A percentile compares a stretch with the other conserved stretches of the same genome.
phyloP scores from a whole-genome alignment of 2,888 invertebrate species.

The Unio delphinus region DNA sequence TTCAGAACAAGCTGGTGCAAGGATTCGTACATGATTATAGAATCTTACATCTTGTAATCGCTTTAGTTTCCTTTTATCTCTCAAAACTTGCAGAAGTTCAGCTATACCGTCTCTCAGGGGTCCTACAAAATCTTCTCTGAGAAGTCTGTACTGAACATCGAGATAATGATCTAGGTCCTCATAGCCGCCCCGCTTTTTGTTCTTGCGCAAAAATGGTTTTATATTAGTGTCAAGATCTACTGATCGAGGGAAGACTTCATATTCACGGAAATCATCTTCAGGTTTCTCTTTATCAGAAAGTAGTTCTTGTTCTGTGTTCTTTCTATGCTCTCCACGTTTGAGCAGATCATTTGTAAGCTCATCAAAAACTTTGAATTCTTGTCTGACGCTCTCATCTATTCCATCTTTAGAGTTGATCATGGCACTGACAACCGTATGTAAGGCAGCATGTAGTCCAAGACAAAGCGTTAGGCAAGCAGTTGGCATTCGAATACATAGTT shows the following conservation, averaged over 20 bases:
- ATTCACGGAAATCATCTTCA: conserved; percentile 72
- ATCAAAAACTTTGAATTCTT: no score
- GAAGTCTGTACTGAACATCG: conserved; percentile 82
- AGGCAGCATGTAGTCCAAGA: no score
- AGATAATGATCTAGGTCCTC: conserved; percentile 81
- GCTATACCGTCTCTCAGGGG: conserved; percentile 81
- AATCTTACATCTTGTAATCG: conserved; percentile 32
- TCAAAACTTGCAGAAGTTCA: conserved; percentile 71
- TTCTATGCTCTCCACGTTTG: no score
- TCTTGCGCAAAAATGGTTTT: conserved; percentile 75
- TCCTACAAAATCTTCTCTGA: conserved; percentile 85
- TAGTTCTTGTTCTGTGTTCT: no score
- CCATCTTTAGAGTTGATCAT: no score
- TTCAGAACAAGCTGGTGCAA: conserved; percentile 18
- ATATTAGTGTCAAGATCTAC: conserved; percentile 60
- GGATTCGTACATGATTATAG: conserved; percentile 27
- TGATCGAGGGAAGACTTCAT: conserved; percentile 66
- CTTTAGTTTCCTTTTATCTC: conserved; percentile 8
- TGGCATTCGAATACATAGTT: conserved; percentile 20
- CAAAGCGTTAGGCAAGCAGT: background rate
- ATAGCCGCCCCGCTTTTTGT: conserved; percentile 79
- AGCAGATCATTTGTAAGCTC: no score
- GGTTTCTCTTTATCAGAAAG: conserved; percentile 4
- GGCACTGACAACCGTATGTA: no score
- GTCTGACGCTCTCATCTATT: no score